Percentiles rank a stretch among this genome's conserved stretches.
Evolutionary conservation across 2,888 invertebrate genomes (phyloP).

Genomic region (Cetonia aurata): DNA sequence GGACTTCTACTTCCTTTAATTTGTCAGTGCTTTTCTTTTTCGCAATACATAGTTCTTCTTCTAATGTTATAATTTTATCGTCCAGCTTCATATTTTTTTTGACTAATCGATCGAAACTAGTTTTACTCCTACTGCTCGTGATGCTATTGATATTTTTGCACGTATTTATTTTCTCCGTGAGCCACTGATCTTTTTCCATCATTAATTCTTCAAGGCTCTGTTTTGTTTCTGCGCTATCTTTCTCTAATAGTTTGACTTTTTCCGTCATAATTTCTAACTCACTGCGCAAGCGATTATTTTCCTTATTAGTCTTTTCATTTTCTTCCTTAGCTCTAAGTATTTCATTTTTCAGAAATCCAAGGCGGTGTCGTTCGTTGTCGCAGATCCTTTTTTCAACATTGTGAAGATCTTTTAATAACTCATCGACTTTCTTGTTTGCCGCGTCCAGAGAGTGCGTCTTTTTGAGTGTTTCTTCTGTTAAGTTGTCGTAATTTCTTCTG

Average conservation of each 20-base stretch:
- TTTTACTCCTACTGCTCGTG: not conserved
- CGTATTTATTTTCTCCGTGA: slow-evolving; percentile 29
- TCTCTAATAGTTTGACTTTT: slow-evolving; percentile 6
- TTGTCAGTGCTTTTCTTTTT: slow-evolving; percentile 5
- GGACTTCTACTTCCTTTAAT: not conserved
- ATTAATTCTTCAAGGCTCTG: slow-evolving; percentile 39
- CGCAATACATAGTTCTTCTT: slow-evolving; percentile 21
- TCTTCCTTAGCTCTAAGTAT: slow-evolving; percentile 11
- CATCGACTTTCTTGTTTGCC: slow-evolving; percentile 4
- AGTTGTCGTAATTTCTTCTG: not conserved
- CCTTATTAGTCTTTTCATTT: slow-evolving; percentile 16
- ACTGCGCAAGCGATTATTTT: not conserved
- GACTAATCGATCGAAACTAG: slow-evolving; percentile 20
- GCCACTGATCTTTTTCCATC: slow-evolving; percentile 35
- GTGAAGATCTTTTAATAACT: slow-evolving; percentile 11
- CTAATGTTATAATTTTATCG: slow-evolving; percentile 26
- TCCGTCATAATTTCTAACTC: slow-evolving; percentile 14
- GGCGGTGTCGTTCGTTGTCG: slow-evolving; percentile 8
- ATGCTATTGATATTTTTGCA: not conserved
- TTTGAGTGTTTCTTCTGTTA: slow-evolving; percentile 6
- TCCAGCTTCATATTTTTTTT: slow-evolving; percentile 33
- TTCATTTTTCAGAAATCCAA: slow-evolving; percentile 17
- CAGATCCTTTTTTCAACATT: slow-evolving; percentile 2
- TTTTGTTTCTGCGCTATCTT: slow-evolving; percentile 6
- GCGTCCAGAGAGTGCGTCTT: not conserved